Base-by-base conservation (phyloP, 2,797 vertebrate species). In the Graptemys geographica region DNA sequence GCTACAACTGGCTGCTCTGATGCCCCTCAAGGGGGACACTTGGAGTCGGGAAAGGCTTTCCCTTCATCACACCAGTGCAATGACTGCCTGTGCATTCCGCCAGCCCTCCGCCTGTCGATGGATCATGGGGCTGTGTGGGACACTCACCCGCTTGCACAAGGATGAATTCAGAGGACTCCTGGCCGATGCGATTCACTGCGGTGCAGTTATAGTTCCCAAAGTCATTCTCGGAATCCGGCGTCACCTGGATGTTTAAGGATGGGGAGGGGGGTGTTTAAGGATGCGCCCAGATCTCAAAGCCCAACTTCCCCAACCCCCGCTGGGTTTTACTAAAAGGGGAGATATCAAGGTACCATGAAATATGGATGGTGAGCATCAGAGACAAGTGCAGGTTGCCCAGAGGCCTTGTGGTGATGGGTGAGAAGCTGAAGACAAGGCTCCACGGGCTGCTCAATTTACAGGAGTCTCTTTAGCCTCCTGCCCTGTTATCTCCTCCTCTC, bases 191-290 rank as follows among this genome's bases (percentile, higher is more conserved):
- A 91, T 99, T 99, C 95, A 99, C 99, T 2, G 99, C 99, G 0
- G 99, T 99, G 97, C 99, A 99, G 98, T 99, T 99, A 96, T 99
- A 99, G 98, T 99, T 99, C 92, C 99, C 99, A 97, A 99, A 99
- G 96, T 99, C 99, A 55, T 99, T 99, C 97, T 99, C 99, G 6
- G 99, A 99, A 96, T 99, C 99, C 0, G 99, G 99, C 31, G 98
- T 99, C 96, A 99, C 99, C 99, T 99, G 97, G 37, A 89, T 33
- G 31, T 31, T 62, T 62, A 96, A 93, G 69, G 62, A 69, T 9
- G 51, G 51, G 81, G 84, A 80, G 53, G 53, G 87, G 89, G 28
- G 9, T 79, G 94, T 1, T 15, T 56, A 84, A 57, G 93, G 47
- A 78, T 83, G 16, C 1, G 5, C 5, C 87, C 0, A 0, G 18